Base-by-base conservation (phyloP, 2,113 vertebrate species). In the Psittacus erithacus region DNA sequence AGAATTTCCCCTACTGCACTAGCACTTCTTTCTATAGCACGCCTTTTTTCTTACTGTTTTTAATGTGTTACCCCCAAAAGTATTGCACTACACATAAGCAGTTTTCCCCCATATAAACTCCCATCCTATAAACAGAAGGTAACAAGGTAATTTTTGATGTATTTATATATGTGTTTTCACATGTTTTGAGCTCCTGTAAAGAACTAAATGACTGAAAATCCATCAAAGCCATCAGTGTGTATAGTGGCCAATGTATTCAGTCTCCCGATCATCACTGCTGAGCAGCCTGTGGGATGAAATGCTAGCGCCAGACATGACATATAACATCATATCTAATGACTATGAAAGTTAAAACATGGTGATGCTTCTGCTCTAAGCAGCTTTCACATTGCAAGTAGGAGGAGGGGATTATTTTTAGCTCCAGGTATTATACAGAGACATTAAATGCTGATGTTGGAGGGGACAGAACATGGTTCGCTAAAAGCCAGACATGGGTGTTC, bases 371-470 rank as follows among this genome's bases (percentile, higher is more conserved):
- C 64, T 38, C 53, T 17, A 16, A 86, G 82, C 35, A 78, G 60
- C 73, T 94, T 78, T 71, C 88, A 47, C 55, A 3, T 1, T 44
- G 44, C 43, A 64, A 5, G 71, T 11, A 13, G 38, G 50, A 67
- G 49, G 3, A 15, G 15, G 10, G 1, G 1, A 19, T 6, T 92
- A 96, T 96, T 96, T 95, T 93, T 92, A 95, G 77, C 57, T 84
- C 55, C 86, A 96, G 90, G 95, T 96, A 38, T 86, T 78, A 50
- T 1, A 75, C 7, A 1, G 33, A 80, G 87, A 67, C 38, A 67
- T 88, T 39, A 86, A 93, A 83, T 0, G 14, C 27, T 47, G 80
- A 28, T 90, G 57, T 75, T 71, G 1, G 39, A 90, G 38, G 71
- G 90, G 93, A 68, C 75, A 60, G 90, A n/a, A 49, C 43, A 25